Base-by-base conservation (phyloP, 2,888 invertebrate genomes). In the Crepidodera aurea region DNA sequence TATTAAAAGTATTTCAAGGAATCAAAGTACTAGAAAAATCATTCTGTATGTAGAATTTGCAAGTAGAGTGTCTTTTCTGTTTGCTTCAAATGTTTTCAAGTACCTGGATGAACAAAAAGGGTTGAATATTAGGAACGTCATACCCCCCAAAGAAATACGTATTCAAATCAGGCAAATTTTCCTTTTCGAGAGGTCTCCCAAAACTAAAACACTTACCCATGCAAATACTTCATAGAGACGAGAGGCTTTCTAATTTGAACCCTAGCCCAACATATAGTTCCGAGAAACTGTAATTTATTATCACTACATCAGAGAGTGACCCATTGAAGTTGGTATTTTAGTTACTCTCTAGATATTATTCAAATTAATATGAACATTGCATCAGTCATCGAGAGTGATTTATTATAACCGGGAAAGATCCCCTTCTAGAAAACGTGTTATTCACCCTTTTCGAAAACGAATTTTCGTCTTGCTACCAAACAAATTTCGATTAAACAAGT, bases 341-440 rank as follows among this genome's bases (percentile, higher is more conserved):
- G 55, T 55, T 55, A 12, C 48, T 37, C 46, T 48, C 29, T 27
- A 25, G 37, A 48, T 57, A 64, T 62, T 65, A 67, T 63, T 67
- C 63, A 63, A 65, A 67, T 67, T 58, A 65, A 60, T 60, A 67
- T 63, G 67, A 65, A 65, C 61, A 63, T 62, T 61, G 63, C 55
- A 48, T 48, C 48, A 61, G 54, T 59, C 64, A 65, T 65, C 67
- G 53, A 59, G 39, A 57, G 60, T 67, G 67, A 67, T 67, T 67
- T 67, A 67, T 67, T 61, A 67, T 60, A 60, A 48, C 42, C 37
- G 59, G 42, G 42, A 56, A 18, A 37, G 37, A 48, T 48, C 55
- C 62, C 61, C 68, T 63, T 68, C 69, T 63, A 64, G 64, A 67
- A 69, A 69, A 70, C 65, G 66, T 66, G 68, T 69, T 68, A 53